Evolutionary conservation across 1,140 invertebrate species (phyloP).

Genomic region (Heliconius nattereri): DNA sequence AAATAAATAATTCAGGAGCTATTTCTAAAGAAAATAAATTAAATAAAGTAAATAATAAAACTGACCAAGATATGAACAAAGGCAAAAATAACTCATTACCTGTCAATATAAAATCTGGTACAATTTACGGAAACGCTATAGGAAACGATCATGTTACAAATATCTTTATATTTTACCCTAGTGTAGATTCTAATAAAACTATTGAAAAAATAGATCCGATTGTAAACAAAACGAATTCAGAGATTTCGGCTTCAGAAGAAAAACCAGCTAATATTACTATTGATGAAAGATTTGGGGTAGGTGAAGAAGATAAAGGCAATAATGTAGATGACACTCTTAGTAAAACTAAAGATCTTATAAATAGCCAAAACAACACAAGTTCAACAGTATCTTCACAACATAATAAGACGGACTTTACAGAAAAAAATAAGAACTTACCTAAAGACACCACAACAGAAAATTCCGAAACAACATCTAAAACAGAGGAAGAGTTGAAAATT

Average conservation of each 20-base stretch:
- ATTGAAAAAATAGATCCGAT: constrained; percentile 25
- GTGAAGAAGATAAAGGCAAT: background rate
- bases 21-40: background rate
- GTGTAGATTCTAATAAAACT: constrained; percentile 26
- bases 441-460: background rate
- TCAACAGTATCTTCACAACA: background rate
- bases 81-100: constrained; percentile 13
- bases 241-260: background rate
- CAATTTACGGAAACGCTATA: constrained; percentile 48
- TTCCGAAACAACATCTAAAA: background rate
- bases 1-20: background rate
- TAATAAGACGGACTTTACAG: background rate
- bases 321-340: background rate
- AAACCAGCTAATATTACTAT: background rate
- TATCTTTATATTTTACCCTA: constrained; percentile 49
- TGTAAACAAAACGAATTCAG: constrained; percentile 5
- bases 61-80: constrained; percentile 19
- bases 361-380: background rate
- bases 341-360: background rate
- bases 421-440: background rate
- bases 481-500: background rate
- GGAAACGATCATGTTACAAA: constrained; percentile 57
- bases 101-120: constrained; percentile 40
- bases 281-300: background rate
- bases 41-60: background rate